phyloP scores from a whole-genome alignment of 2,797 vertebrate species.

The Vireo griseus region DNA sequence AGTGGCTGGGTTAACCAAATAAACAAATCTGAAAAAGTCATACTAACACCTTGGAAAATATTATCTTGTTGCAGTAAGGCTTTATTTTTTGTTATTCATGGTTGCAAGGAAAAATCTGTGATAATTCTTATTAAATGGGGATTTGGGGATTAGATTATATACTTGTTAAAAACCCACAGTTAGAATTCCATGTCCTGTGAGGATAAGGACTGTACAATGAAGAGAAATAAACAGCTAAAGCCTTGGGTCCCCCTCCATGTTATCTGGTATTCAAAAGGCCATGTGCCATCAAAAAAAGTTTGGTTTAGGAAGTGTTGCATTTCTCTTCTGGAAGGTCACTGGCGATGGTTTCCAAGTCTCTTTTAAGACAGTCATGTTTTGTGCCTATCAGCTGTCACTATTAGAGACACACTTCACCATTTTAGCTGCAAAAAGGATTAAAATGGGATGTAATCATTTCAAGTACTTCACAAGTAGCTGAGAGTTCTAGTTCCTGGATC shows the following conservation, averaged over 20 bases:
- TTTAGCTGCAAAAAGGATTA: background rate
- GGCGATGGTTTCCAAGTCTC: background rate
- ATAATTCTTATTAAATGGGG: background rate
- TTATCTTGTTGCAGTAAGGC: background rate
- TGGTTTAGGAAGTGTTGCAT: background rate
- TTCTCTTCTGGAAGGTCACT: background rate
- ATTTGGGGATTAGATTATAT: background rate
- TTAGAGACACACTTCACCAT: background rate
- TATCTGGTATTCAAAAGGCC: background rate
- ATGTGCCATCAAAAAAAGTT: background rate
- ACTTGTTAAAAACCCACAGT: background rate
- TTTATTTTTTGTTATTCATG: background rate
- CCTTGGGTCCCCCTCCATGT: background rate
- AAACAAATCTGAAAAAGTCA: background rate
- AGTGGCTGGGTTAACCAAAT: background rate
- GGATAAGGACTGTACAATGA: background rate
- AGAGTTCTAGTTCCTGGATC: background rate
- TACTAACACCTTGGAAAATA: background rate
- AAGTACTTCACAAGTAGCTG: slow-evolving; percentile 15
- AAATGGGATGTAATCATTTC: slow-evolving; percentile 20
- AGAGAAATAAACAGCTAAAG: background rate
- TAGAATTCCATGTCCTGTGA: background rate
- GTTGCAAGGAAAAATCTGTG: background rate
- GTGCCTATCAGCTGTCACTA: background rate
- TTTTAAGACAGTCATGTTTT: background rate